These are phyloP conservation scores for Heliornis fulica DNA, from an alignment of 2,113 vertebrate species.

Conservation along the genomic window DNA sequence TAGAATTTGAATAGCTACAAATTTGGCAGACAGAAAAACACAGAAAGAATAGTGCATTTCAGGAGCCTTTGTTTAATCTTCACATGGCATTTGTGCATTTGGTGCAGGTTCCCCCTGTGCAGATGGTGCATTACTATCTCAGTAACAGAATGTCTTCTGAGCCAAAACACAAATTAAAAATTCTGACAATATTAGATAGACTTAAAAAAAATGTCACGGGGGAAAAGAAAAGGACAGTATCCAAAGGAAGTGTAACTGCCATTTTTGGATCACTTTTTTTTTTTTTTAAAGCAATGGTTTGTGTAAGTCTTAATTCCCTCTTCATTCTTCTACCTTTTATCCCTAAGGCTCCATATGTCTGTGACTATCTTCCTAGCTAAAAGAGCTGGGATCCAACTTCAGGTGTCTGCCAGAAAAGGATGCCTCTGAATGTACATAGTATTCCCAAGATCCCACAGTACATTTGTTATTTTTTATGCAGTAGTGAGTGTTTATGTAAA, in stretches of 20 bases:
- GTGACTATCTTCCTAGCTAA: background rate
- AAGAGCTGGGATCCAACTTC: background rate
- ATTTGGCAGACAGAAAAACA: background rate
- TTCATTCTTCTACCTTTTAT: background rate
- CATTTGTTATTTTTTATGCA: background rate
- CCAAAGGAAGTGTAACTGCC: background rate
- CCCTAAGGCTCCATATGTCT: background rate
- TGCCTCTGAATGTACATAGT: background rate
- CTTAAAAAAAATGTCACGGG: background rate
- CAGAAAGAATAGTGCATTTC: background rate
- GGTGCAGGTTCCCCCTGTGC: background rate
- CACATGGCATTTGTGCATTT: background rate
- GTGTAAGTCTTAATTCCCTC: background rate
- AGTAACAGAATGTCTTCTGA: background rate
- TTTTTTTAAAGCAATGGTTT: background rate
- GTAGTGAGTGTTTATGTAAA: conserved; percentile 10
- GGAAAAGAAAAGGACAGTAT: background rate
- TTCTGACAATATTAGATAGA: background rate
- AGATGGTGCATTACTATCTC: background rate
- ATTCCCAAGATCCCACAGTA: background rate
- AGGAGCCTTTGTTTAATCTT: background rate
- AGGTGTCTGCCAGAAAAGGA: conserved; percentile 9
- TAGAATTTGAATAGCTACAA: background rate
- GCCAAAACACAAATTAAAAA: background rate
- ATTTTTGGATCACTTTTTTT: background rate